Percentiles rank a stretch among this genome's conserved stretches.
Conservation (phyloP, 2,113 vertebrate species). For the Engystomops pustulosus region DNA sequence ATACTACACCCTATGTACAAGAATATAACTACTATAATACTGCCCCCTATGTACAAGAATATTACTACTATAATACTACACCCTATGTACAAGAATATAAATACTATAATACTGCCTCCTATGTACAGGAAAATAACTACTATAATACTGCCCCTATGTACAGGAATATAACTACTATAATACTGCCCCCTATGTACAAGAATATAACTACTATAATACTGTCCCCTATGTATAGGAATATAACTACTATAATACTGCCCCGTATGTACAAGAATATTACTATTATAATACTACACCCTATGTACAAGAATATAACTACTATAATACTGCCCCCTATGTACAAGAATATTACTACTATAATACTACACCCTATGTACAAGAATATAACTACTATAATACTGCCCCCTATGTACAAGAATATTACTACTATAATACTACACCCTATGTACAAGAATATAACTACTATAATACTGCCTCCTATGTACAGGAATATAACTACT, state of each 20-base stretch:
- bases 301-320: constrained; percentile 13
- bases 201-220: too few relatives aligned
- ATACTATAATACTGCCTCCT: not conserved
- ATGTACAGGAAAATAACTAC: not conserved
- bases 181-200: too few relatives aligned
- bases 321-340: constrained; percentile 15
- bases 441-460: too few relatives aligned
- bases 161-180: constrained; percentile 16
- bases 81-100: not conserved
- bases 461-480: too few relatives aligned
- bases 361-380: not conserved
- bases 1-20: not conserved
- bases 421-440: too few relatives aligned
- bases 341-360: constrained; percentile 12
- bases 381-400: constrained; percentile 17
- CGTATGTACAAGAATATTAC: too few relatives aligned
- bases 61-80: too few relatives aligned
- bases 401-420: too few relatives aligned
- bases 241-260: constrained; percentile 11
- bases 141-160: not conserved
- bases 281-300: too few relatives aligned
- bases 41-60: not conserved
- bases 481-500: too few relatives aligned
- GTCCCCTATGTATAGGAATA: not conserved
- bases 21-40: not conserved